phyloP scores from a whole-genome alignment of 1,140 invertebrate species.

The Conus betulinus region DNA sequence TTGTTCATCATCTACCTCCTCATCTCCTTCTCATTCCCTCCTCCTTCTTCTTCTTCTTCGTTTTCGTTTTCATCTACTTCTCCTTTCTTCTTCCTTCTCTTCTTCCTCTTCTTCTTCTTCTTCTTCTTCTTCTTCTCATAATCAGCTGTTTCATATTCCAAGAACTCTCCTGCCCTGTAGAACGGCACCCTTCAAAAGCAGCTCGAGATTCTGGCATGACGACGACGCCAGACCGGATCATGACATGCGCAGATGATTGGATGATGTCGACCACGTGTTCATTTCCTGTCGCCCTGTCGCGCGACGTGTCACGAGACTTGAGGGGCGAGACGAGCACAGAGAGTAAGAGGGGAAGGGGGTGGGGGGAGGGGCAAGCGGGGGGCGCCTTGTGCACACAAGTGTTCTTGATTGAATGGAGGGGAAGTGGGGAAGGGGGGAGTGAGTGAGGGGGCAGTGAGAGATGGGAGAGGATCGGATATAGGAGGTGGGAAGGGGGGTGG shows the following conservation, averaged over 20 bases:
- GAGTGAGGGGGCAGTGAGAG: neutral
- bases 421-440: neutral
- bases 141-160: neutral
- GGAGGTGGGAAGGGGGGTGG: neutral
- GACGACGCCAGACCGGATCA: neutral
- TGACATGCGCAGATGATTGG: constrained; percentile 22
- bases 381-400: neutral
- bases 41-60: neutral
- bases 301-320: neutral
- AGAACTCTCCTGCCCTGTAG: neutral
- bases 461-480: too few relatives aligned
- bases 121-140: neutral
- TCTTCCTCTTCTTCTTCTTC: neutral
- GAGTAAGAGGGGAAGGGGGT: neutral
- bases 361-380: neutral
- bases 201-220: neutral
- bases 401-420: neutral
- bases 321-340: neutral
- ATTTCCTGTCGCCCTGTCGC: constrained; percentile 15
- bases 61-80: neutral
- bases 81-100: neutral
- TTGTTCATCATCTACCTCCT: neutral
- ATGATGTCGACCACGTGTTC: constrained; percentile 10
- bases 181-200: neutral
- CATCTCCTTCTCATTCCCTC: neutral